Evolutionary conservation across 2,113 vertebrate genomes (phyloP), one percentile per base, ranked within the genome.

Genomic region (Ciconia stormi): DNA sequence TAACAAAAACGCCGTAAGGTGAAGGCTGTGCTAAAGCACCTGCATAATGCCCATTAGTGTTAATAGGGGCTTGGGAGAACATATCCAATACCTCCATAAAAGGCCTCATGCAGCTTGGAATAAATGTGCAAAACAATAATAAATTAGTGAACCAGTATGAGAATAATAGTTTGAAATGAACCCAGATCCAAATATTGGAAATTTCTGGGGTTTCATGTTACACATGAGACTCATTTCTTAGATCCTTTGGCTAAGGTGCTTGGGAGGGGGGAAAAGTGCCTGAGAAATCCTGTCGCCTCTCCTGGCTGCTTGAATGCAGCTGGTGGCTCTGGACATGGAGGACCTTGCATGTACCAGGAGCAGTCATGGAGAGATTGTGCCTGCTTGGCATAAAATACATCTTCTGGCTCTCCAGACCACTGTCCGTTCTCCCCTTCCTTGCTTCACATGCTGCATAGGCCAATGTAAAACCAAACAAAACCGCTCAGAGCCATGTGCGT

Each of bases 41-140:
- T 96, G 88, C 96, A 93, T 80, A 97, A 93, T 95, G 93, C 93
- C 95, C 95, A 97, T 98, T 98, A 97, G 90, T 86, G 81, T 92
- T 97, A 98, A 97, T 96, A 97, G 93, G 79, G 79, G 91, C 94
- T 94, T 97, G 96, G 97, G 95, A 97, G 94, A 94, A 93, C 56
- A 61, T 95, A 97, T 96, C 96, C 90, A 72, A 95, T 95, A 79
- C 90, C 27, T 89, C 87, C 63, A 95, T 94, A 97, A 97, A 98
- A 95, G 96, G 86, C 85, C 47, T 95, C 97, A 96, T 65, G 93
- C 90, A 89, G 95, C 86, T 94, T 91, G 53, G 76, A 97, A 97
- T 97, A 96, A 96, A 96, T 96, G 95, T 90, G 90, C 91, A 97
- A 97, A 97, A 97, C 96, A 97, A 97, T 96, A 95, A 95, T 97